Conservation (phyloP, 1,140 invertebrate genomes). For the Patella vulgata region DNA sequence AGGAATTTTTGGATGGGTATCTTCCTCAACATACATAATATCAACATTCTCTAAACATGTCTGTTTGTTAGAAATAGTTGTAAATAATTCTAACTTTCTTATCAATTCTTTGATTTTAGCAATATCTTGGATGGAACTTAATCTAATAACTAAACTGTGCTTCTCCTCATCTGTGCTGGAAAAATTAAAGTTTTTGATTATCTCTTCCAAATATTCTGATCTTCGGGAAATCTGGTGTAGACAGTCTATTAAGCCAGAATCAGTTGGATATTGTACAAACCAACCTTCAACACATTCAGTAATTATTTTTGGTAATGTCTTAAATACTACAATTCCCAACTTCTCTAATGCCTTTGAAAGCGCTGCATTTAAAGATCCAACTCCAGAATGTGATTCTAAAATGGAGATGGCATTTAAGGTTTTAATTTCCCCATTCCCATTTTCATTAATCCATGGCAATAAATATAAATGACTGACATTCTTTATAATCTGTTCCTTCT, state of each 20-base stretch:
- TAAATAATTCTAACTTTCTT: too few relatives aligned
- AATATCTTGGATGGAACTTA: too few relatives aligned
- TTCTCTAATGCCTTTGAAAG: conserved; percentile 1
- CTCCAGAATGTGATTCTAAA: background rate
- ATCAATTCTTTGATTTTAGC: too few relatives aligned
- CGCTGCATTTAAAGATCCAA: background rate
- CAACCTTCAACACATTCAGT: conserved; percentile 4
- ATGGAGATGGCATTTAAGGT: conserved; percentile 10
- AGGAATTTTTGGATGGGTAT: conserved; percentile 5
- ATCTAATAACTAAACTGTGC: background rate
- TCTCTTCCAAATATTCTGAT: background rate
- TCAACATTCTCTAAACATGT: too few relatives aligned
- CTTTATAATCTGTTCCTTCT: too few relatives aligned
- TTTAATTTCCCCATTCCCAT: background rate
- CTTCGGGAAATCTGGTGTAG: background rate
- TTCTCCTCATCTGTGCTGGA: background rate
- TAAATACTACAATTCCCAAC: conserved; percentile 12
- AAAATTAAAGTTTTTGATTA: conserved; percentile 1
- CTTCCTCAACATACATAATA: background rate
- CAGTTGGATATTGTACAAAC: conserved; percentile 13
- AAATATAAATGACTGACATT: conserved; percentile 5
- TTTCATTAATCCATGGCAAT: conserved; percentile 5
- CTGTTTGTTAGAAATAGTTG: too few relatives aligned
- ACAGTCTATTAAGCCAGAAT: conserved; percentile 4
- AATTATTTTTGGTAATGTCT: conserved; percentile 10